Evolutionary conservation across 2,113 vertebrate genomes (phyloP).

Genomic region (Tragelaphus imberbis): DNA sequence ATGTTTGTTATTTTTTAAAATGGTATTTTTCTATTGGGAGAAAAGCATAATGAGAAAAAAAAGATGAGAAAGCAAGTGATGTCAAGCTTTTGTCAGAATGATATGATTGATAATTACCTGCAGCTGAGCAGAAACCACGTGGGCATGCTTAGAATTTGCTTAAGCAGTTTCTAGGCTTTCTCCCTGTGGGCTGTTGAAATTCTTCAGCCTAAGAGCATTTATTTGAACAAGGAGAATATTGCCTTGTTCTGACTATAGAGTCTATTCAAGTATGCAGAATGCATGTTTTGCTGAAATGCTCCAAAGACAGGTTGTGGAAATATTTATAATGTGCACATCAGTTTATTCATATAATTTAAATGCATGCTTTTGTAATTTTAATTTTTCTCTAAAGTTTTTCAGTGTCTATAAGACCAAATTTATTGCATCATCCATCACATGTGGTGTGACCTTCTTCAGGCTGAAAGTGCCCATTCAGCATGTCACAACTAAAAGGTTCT

Average conservation of each 20-base stretch:
- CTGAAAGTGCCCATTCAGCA: conserved; percentile 5
- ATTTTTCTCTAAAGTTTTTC: neutral
- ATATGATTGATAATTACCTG: conserved; percentile 39
- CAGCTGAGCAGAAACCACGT: conserved; percentile 20
- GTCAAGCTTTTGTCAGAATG: conserved; percentile 28
- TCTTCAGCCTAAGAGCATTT: neutral
- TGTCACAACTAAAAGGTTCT: neutral
- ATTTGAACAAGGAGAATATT: conserved; percentile 30
- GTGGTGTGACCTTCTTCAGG: neutral
- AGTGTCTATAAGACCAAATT: neutral
- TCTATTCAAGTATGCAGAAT: neutral
- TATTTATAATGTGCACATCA: neutral
- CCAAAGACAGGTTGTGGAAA: neutral
- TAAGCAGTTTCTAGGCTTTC: conserved; percentile 23
- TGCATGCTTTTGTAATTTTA: neutral
- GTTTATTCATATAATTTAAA: conserved; percentile 18
- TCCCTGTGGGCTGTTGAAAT: conserved; percentile 19
- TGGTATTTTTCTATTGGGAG: conserved; percentile 22
- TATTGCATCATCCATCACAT: neutral
- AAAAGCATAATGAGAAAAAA: conserved; percentile 35
- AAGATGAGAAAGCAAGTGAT: conserved; percentile 24
- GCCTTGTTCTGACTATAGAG: neutral
- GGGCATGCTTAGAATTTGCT: conserved; percentile 37
- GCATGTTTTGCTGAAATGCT: neutral
- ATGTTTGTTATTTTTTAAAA: neutral